Conservation (phyloP, 2,113 vertebrate genomes). For the Coregonus clupeaformis region DNA sequence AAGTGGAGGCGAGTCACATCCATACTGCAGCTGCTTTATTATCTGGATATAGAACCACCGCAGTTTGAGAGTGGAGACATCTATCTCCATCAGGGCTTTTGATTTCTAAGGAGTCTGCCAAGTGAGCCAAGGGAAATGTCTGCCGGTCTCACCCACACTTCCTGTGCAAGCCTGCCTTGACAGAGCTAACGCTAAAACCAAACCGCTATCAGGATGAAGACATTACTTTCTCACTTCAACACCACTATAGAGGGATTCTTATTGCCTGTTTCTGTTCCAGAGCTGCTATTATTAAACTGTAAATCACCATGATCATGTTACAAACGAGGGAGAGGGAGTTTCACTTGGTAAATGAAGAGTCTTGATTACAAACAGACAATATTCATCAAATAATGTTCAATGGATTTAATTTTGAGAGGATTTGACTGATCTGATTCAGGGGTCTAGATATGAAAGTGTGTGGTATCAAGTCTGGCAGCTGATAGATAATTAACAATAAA, state of each 20-base stretch:
- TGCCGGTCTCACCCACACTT: conserved; percentile 50
- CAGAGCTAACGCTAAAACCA: conserved; percentile 35
- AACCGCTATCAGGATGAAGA: conserved; percentile 53
- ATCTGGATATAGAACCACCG: no score
- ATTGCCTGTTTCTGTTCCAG: conserved; percentile 35
- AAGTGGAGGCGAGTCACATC: no score
- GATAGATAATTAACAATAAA: not conserved
- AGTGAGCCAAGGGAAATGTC: conserved; percentile 44
- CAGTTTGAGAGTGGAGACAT: no score
- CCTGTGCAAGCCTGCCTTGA: conserved; percentile 48
- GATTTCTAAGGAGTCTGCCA: conserved; percentile 20
- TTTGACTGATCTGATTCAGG: not conserved
- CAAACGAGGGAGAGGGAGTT: conserved; percentile 26
- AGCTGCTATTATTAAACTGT: conserved; percentile 46
- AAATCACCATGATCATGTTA: conserved; percentile 41
- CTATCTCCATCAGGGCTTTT: not conserved
- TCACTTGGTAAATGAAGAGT: conserved; percentile 22
- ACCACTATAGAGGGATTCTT: conserved; percentile 37
- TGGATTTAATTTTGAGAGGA: not conserved
- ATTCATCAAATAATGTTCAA: conserved; percentile 6
- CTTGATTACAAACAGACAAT: conserved; percentile 55
- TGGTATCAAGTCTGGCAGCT: not conserved
- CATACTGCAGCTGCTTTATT: no score
- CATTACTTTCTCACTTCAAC: conserved; percentile 53
- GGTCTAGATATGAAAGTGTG: not conserved